phyloP scores from a whole-genome alignment of 2,113 vertebrate genomes.

The Toxotes jaculatrix region DNA sequence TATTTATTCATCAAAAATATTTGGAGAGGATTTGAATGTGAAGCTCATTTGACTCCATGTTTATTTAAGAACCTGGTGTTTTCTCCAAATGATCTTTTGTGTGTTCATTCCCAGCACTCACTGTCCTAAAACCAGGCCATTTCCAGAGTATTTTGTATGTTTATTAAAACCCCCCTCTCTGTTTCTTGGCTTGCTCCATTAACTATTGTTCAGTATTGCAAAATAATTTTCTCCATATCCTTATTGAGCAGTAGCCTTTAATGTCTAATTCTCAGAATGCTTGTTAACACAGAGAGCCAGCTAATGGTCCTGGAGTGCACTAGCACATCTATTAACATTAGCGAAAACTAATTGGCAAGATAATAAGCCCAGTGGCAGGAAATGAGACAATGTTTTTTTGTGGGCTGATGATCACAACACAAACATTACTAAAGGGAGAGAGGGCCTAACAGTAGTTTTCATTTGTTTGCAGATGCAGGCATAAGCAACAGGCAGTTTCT shows the following conservation, averaged over 20 bases:
- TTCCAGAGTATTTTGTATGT: constrained; percentile 37
- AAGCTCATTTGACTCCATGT: neutral
- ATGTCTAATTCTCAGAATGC: constrained; percentile 71
- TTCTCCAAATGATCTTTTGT: constrained; percentile 30
- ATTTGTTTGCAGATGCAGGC: no score
- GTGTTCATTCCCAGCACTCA: constrained; percentile 18
- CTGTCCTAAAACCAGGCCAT: constrained; percentile 40
- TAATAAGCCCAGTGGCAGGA: constrained; percentile 79
- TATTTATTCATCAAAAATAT: constrained; percentile 11
- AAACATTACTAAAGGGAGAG: constrained; percentile 57
- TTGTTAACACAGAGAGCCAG: constrained; percentile 76
- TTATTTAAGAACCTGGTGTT: constrained; percentile 11
- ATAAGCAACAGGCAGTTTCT: no score
- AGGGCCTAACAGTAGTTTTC: neutral
- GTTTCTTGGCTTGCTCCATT: constrained; percentile 61
- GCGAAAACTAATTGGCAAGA: constrained; percentile 80
- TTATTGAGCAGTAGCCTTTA: constrained; percentile 71
- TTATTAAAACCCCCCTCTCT: constrained; percentile 63
- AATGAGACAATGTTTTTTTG: constrained; percentile 78
- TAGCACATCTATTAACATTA: constrained; percentile 82
- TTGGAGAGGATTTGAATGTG: neutral
- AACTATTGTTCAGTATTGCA: constrained; percentile 69
- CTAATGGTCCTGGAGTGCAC: constrained; percentile 82
- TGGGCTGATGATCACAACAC: constrained; percentile 66
- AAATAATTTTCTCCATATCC: constrained; percentile 76